Evolutionary conservation across 2,113 vertebrate species (phyloP).

Genomic region (Poecile atricapillus): DNA sequence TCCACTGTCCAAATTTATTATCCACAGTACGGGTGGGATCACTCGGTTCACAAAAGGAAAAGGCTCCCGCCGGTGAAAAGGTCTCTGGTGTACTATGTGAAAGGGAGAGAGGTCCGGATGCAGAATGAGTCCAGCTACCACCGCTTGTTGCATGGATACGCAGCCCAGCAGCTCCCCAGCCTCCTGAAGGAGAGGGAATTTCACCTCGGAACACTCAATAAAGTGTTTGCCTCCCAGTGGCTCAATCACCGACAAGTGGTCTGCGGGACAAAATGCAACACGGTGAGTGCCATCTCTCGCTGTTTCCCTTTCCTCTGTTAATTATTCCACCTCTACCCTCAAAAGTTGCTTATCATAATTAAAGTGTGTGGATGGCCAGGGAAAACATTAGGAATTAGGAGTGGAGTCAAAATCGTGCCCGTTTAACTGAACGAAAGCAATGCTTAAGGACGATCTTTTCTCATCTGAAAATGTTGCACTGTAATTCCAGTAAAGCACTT

Average conservation of each 20-base stretch:
- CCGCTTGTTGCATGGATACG: conserved; percentile 83
- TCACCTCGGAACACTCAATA: conserved; percentile 92
- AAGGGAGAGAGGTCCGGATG: conserved; percentile 87
- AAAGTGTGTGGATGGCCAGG: not conserved
- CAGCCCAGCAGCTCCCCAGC: conserved; percentile 88
- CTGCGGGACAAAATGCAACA: conserved; percentile 98
- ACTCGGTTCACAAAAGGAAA: conserved; percentile 72
- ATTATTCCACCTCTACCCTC: not conserved
- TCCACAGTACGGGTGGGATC: conserved; percentile 75
- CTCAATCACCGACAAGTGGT: conserved; percentile 97
- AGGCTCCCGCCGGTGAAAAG: conserved; percentile 81
- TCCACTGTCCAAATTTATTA: not conserved
- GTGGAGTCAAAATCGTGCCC: fast-evolving
- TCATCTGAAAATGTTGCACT: not conserved
- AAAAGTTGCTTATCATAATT: fast-evolving
- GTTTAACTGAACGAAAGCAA: not conserved
- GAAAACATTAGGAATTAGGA: not conserved
- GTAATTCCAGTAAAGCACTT: not conserved
- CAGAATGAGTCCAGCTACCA: conserved; percentile 86
- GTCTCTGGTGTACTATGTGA: conserved; percentile 91
- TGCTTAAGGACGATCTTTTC: not conserved
- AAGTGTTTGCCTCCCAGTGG: conserved; percentile 99
- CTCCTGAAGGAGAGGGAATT: conserved; percentile 93
- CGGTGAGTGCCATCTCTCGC: conserved; percentile 77
- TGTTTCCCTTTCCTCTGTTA: not conserved